Evolutionary conservation across 1,140 invertebrate species (phyloP), one percentile per base, ranked within the genome.

Genomic region (Trypoxylus dichotomus): DNA sequence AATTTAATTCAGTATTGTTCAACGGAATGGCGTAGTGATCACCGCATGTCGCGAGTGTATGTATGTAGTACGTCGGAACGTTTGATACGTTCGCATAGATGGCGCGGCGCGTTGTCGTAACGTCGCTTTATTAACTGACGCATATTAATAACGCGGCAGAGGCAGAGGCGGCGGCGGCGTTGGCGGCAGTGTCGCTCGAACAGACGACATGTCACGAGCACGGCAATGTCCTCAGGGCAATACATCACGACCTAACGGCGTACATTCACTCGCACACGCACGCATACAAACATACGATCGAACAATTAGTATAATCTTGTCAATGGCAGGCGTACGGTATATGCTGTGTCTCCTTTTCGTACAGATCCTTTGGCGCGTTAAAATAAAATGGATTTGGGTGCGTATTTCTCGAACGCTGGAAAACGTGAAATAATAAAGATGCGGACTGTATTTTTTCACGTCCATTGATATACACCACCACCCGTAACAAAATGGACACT

Each of bases 261-360:
- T 32, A 32, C 32, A 32, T 32, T 32, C 32, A 7, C 32, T 32
- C 32, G 7, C 32, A 7, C 2, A 7, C n/a, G 32, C 2, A 3
- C 32, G 32, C 32, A 32, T 7, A 7, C 32, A 32, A 2, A 68
- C 60, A 68, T 21, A 24, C 60, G 60, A 21, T 21, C 60, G 60
- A 68, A 68, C 60, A 68, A 68, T 68, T 68, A 68, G 60, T 68
- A 68, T 68, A 68, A 68, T 68, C 60, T 68, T 68, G 60, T 68
- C 60, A 68, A 68, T 68, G 27, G 21, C 60, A 68, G 60, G 60
- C 60, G 27, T 54, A 21, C n/a, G n/a, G n/a, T n/a, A n/a, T n/a
- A n/a, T n/a, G n/a, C n/a, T n/a, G n/a, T n/a, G n/a, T n/a, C n/a
- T n/a, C n/a, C n/a, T n/a, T n/a, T n/a, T n/a, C n/a, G n/a, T n/a